Evolutionary conservation across 2,888 invertebrate genomes (phyloP).

Genomic region (Plebejus melissa): DNA sequence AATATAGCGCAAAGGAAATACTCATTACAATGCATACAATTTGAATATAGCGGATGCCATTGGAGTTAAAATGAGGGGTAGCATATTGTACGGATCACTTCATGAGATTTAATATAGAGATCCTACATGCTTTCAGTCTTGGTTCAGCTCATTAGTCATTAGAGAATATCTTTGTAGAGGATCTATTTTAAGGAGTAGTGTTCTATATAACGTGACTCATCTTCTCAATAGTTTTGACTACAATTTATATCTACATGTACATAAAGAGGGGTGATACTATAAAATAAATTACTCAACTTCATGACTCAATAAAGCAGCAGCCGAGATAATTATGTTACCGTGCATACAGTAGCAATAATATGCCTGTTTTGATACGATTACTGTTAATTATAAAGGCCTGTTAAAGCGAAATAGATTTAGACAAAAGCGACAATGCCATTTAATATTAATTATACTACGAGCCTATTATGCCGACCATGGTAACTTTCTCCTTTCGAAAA

Average conservation of each 20-base stretch:
- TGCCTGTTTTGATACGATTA: background rate
- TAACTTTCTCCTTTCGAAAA: background rate
- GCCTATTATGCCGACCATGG: background rate
- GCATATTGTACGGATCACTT: slow-evolving; percentile 5
- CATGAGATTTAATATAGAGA: slow-evolving; percentile 22
- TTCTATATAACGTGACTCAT: background rate
- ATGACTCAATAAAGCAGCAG: background rate
- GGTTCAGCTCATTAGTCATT: background rate
- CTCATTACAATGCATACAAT: background rate
- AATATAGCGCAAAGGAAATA: background rate
- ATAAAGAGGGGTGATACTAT: background rate
- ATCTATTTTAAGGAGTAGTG: background rate
- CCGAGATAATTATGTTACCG: background rate
- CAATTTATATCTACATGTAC: background rate
- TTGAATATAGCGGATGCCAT: background rate
- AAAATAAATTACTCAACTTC: background rate
- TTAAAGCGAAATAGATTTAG: background rate
- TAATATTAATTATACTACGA: background rate
- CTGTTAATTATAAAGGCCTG: background rate
- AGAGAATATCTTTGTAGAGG: background rate
- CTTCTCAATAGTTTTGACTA: background rate
- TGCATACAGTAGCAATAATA: background rate
- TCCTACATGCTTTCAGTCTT: slow-evolving; percentile 27
- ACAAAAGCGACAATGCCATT: background rate
- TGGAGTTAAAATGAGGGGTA: background rate